These are phyloP conservation scores for Axinella damicornis DNA, from an alignment of 37 sponge, comb jelly and placozoan genomes.

Conservation along the genomic window DNA sequence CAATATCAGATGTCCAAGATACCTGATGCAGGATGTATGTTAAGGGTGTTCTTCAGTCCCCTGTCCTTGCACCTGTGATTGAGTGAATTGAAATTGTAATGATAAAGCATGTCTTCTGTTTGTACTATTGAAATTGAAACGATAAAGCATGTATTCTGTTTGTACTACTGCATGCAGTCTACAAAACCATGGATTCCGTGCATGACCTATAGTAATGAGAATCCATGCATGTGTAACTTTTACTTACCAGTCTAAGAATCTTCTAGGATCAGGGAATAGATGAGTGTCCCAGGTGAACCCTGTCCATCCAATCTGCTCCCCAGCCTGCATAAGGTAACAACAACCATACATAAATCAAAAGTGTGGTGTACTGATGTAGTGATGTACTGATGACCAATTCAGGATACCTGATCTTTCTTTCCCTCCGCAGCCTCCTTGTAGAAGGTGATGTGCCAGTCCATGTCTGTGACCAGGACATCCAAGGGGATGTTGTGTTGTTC, in stretches of 20 bases:
- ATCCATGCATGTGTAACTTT: too few relatives aligned
- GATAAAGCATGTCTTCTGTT: not conserved
- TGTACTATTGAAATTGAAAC: not conserved
- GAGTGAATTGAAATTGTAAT: not conserved
- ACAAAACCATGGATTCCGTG: too few relatives aligned
- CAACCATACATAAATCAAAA: too few relatives aligned
- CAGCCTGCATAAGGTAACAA: constrained; percentile 28
- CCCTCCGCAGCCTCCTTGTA: constrained; percentile 56
- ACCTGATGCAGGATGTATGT: constrained; percentile 84
- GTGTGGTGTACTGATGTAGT: too few relatives aligned
- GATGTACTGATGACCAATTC: too few relatives aligned
- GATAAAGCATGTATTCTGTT: not conserved
- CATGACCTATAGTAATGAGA: too few relatives aligned
- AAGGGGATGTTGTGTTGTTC: constrained; percentile 62
- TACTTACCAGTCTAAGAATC: constrained; percentile 70
- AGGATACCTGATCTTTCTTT: constrained; percentile 53
- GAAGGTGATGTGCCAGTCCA: constrained; percentile 91
- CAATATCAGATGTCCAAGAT: too few relatives aligned
- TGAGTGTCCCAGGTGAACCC: constrained; percentile 87
- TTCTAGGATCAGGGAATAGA: constrained; percentile 71
- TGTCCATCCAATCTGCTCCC: constrained; percentile 75
- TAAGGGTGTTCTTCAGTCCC: constrained; percentile 76
- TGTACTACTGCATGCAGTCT: too few relatives aligned
- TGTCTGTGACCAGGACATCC: constrained; percentile 80
- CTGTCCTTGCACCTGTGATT: constrained; percentile 75